Evolutionary conservation across 2,888 invertebrate genomes (phyloP), one percentile per base, ranked within the genome.

Genomic region (Sinotaia quadrata): DNA sequence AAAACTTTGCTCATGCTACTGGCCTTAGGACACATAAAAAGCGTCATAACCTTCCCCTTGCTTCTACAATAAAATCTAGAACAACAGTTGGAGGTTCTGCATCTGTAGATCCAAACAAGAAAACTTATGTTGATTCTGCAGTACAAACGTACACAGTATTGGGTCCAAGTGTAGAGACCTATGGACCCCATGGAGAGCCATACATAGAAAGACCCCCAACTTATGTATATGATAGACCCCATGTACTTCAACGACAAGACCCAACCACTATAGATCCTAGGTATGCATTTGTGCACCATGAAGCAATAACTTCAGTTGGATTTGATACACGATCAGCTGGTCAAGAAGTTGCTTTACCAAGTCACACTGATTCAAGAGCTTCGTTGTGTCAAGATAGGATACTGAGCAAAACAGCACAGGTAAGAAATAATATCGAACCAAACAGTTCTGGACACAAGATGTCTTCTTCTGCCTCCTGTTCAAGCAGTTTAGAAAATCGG

Each of bases 131-230:
- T 36, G 65, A 65, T 36, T 33, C 65, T 7, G 65, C 65, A n/a
- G 65, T 65, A 18, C 65, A 65, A n/a, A 65, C 65, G 1, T 65
- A 54, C 44, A 65, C 65, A 8, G 65, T 65, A 33, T 44, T 65
- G n/a, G 65, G 65, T 21, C 65, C 65, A 34, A 65, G 54, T 33
- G 37, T 65, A 4, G 65, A 65, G 47, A 65, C 54, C 1, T 65
- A 65, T 27, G 56, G 65, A 1, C 31, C 41, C 29, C 56, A 27
- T 37, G 65, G 65, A 12, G 65, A 65, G 31, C 31, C 65, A 27
- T n/a, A 29, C 5, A 52, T 65, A 8, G 65, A 65, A 24, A n/a
- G 65, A 33, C 65, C 65, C 5, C 56, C 65, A 4, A 65, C 65
- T 4, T 65, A 52, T 44, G 44, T 56, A 27, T 65, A 65, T n/a